These are phyloP conservation scores for Pelusios castaneus DNA, from an alignment of 2,113 vertebrate species.

Conservation along the genomic window DNA sequence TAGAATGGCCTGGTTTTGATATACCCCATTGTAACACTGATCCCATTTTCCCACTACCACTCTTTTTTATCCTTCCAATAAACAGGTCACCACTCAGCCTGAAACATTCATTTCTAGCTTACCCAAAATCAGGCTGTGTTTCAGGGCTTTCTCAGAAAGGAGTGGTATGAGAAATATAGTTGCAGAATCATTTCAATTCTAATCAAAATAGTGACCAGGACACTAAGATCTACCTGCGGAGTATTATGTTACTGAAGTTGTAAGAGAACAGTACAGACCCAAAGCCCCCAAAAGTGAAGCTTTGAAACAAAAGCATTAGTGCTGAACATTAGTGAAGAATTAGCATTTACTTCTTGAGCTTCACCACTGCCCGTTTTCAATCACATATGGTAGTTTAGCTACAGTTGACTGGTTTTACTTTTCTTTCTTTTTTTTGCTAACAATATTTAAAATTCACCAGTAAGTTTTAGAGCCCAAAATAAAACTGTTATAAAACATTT, in stretches of 20 bases:
- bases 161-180: accelerated
- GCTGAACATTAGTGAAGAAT: background rate
- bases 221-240: background rate
- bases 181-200: background rate
- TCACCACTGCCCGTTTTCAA: background rate
- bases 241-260: background rate
- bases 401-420: background rate
- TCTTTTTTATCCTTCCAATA: background rate
- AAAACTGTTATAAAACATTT: background rate
- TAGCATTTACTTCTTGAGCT: background rate
- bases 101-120: background rate
- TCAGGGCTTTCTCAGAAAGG: background rate
- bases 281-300: background rate
- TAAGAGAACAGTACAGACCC: background rate
- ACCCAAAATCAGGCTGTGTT: accelerated
- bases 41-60: background rate
- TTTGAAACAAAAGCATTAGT: background rate
- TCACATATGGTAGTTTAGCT: background rate
- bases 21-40: background rate
- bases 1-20: background rate
- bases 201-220: slow-evolving; percentile 28
- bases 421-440: accelerated
- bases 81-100: background rate
- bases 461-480: slow-evolving; percentile 1
- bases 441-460: background rate